Evolutionary conservation across 2,888 invertebrate species (phyloP), one percentile per base, ranked within the genome.

Genomic region (Helobdella robusta): DNA sequence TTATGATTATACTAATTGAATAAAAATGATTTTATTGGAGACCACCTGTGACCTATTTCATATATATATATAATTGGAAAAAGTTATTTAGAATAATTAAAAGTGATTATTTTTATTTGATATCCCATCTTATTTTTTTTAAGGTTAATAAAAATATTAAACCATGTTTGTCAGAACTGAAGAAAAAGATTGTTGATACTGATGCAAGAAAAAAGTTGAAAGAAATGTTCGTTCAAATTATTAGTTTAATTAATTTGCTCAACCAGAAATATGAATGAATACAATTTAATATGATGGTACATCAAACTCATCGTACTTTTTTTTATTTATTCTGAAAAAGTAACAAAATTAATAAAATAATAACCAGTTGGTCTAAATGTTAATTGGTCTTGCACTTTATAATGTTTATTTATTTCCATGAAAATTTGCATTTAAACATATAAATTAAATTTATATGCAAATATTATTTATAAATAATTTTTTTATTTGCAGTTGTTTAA

Each of bases 141-240:
- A n/a, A 56, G 56, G 32, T 56, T 30, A 56, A 56, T 32, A 56
- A 56, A 56, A 28, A 56, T 56, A n/a, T 56, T 4, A 56, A 56
- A 11, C n/a, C 20, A 56, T 56, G 56, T 56, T 3, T 2, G 20
- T 5, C 56, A n/a, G 56, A 56, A 56, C 18, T 56, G 32, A 56
- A 56, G 32, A 56, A 56, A 8, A 56, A 56, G 32, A n/a, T 25
- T 6, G 8, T 30, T 30, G 56, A 56, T 28, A 32, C 28, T 30
- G 32, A n/a, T n/a, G 32, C 25, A 30, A 56, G 32, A 56, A 56
- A 56, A 30, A 25, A 25, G 28, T 30, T 56, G 6, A 32, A 32
- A 8, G 56, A 56, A 25, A 56, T 30, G 56, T 56, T 30, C n/a
- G 28, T 56, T 40, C 44, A 15, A 15, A 40, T 15, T 15, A 40